A percentile compares a stretch with the other conserved stretches of the same genome.
Conservation (phyloP, 2,797 vertebrate species). For the Myripristis jacobus region DNA sequence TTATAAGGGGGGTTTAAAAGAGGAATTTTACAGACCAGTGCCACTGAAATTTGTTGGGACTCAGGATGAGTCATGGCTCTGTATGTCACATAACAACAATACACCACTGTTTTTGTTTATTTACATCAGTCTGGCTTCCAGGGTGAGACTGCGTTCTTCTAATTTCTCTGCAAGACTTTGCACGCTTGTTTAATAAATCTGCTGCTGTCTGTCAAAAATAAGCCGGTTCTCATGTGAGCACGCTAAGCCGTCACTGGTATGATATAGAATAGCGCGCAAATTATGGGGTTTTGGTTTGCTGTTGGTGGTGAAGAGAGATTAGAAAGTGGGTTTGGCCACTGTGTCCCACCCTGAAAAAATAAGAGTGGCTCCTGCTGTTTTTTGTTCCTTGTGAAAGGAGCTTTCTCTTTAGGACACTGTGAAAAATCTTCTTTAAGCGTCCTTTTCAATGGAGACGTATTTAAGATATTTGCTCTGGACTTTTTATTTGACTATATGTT, state of each 20-base stretch:
- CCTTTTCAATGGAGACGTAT: constrained; percentile 20
- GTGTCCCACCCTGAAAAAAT: constrained; percentile 29
- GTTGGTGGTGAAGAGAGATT: constrained; percentile 12
- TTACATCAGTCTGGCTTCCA: not conserved
- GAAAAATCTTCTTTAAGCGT: constrained; percentile 22
- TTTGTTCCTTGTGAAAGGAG: constrained; percentile 22
- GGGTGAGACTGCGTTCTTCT: not conserved
- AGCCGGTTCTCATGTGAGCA: constrained; percentile 11
- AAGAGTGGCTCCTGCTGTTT: constrained; percentile 12
- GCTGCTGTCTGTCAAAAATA: constrained; percentile 2
- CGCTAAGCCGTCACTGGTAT: constrained; percentile 11
- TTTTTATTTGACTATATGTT: constrained; percentile 30
- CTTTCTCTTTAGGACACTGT: constrained; percentile 8
- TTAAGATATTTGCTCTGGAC: not conserved
- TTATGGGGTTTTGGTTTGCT: constrained; percentile 5
- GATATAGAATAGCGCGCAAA: not conserved
- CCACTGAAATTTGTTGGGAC: not conserved
- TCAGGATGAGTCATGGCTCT: constrained; percentile 28
- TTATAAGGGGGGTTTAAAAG: constrained; percentile 14
- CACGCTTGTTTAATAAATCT: not conserved
- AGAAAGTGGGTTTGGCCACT: constrained; percentile 1
- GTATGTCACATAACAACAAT: constrained; percentile 25
- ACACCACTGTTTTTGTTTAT: too few relatives aligned
- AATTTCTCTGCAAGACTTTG: not conserved
- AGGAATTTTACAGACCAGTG: not conserved